phyloP scores from a whole-genome alignment of 2,113 vertebrate species.

The Myiozetetes cayanensis region DNA sequence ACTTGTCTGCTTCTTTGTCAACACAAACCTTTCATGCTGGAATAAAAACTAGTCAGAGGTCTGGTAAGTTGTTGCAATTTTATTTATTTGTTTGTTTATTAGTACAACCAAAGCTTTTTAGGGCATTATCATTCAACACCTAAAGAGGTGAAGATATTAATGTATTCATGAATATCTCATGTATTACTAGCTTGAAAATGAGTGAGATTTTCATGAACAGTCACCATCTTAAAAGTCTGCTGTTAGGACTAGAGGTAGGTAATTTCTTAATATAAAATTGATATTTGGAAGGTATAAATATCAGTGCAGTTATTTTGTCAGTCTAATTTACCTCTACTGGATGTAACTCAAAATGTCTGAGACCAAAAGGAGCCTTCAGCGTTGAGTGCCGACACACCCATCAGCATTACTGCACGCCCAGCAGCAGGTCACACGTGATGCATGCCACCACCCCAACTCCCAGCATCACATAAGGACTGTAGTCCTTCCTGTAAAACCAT shows the following conservation, averaged over 20 bases:
- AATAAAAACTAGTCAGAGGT: neutral
- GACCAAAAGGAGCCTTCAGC: neutral
- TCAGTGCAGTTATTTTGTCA: neutral
- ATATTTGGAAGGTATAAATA: neutral
- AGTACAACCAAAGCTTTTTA: neutral
- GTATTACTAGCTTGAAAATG: neutral
- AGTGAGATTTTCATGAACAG: neutral
- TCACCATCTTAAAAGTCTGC: neutral
- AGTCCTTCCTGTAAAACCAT: neutral
- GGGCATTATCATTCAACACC: neutral
- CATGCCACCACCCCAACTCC: neutral
- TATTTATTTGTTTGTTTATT: neutral
- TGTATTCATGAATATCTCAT: neutral
- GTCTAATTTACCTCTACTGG: neutral
- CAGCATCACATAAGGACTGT: rapidly evolving
- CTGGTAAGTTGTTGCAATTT: neutral
- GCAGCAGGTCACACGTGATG: rapidly evolving
- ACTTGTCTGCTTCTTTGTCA: neutral
- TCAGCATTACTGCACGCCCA: neutral
- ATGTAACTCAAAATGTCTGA: neutral
- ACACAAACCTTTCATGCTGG: neutral
- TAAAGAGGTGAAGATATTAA: neutral
- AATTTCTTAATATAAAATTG: neutral
- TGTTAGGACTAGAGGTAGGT: neutral
- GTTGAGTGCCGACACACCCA: rapidly evolving